Percentiles rank a stretch among this genome's conserved stretches.
These are phyloP conservation scores for Montipora capricornis DNA, from an alignment of 64 coral and sea anemone species.

Conservation along the genomic window DNA sequence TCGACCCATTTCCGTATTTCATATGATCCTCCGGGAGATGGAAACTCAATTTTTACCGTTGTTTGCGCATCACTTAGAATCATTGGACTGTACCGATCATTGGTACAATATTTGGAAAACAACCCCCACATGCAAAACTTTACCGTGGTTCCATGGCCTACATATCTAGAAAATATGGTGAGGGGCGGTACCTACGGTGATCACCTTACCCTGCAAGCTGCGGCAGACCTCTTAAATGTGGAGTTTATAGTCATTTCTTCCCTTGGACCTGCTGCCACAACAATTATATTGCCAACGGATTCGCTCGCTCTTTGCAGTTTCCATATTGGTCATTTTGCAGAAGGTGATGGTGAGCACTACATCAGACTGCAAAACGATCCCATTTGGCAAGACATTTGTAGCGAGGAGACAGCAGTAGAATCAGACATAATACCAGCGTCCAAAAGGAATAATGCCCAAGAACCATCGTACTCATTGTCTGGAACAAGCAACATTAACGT, in stretches of 20 bases:
- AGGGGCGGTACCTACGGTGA: neutral
- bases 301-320: neutral
- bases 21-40: neutral
- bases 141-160: neutral
- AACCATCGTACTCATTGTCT: too few relatives aligned
- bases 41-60: neutral
- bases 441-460: too few relatives aligned
- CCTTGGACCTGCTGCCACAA: neutral
- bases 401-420: too few relatives aligned
- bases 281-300: neutral
- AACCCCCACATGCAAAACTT: neutral
- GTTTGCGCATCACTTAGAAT: neutral
- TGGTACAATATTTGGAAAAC: neutral
- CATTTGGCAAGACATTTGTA: too few relatives aligned
- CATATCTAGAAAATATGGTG: neutral
- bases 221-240: neutral
- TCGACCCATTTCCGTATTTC: neutral
- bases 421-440: too few relatives aligned
- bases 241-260: conserved; percentile 1
- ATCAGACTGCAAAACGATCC: neutral
- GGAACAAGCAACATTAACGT: too few relatives aligned
- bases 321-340: conserved; percentile 8
- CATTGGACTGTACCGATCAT: neutral
- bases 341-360: conserved; percentile 5
- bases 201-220: neutral